These are phyloP conservation scores for Galerucella nymphaeae DNA, from an alignment of 2,888 invertebrate genomes.

Conservation along the genomic window DNA sequence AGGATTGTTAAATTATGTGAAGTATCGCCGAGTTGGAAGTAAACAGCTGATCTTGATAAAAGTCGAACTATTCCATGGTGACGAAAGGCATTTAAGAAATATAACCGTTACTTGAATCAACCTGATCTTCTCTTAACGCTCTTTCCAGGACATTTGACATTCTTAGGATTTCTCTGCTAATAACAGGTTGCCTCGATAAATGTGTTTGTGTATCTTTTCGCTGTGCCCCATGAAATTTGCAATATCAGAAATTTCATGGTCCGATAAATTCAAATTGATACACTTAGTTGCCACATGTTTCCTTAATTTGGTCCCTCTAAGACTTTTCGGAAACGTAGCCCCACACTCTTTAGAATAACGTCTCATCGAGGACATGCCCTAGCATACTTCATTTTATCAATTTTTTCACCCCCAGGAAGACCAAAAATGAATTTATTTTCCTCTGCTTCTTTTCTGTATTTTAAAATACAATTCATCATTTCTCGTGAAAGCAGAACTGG, in stretches of 20 bases:
- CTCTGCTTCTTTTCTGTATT: conserved; percentile 29
- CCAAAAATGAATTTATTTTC: conserved; percentile 33
- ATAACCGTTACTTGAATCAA: background rate
- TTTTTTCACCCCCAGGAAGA: conserved; percentile 18
- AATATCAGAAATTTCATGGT: conserved; percentile 27
- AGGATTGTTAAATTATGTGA: too few relatives aligned
- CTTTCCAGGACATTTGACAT: conserved; percentile 18
- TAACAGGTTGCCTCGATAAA: conserved; percentile 28
- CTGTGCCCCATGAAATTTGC: conserved; percentile 38
- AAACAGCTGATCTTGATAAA: background rate
- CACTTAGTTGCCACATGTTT: conserved; percentile 52
- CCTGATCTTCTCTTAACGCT: conserved; percentile 8
- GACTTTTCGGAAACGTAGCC: conserved; percentile 41
- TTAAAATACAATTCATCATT: conserved; percentile 26
- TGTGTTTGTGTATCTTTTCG: conserved; percentile 33
- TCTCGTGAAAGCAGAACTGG: conserved; percentile 19
- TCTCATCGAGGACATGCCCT: conserved; percentile 48
- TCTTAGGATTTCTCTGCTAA: conserved; percentile 18
- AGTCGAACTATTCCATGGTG: background rate
- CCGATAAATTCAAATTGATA: conserved; percentile 28
- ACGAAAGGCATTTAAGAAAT: background rate
- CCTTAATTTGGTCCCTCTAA: conserved; percentile 47
- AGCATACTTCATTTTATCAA: conserved; percentile 34
- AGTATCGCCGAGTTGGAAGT: too few relatives aligned
- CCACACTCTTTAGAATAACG: conserved; percentile 47